Evolutionary conservation across 2,113 vertebrate genomes (phyloP).

Genomic region (Nibea coibor): DNA sequence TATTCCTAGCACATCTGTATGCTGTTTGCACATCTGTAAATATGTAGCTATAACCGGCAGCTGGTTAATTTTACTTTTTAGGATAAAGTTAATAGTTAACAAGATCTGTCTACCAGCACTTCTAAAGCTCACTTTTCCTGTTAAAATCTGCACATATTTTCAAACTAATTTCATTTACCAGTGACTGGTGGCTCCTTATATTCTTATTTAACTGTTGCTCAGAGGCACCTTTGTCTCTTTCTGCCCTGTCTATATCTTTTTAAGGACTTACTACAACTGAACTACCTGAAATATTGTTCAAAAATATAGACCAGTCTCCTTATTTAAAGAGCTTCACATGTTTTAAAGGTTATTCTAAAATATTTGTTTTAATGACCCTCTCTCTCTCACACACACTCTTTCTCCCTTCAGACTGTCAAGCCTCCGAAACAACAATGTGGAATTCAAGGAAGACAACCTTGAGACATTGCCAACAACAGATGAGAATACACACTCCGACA

Average conservation of each 20-base stretch:
- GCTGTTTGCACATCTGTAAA: too few relatives aligned
- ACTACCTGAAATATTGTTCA: too few relatives aligned
- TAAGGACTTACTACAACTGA: too few relatives aligned
- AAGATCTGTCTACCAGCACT: background rate
- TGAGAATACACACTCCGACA: constrained; percentile 18
- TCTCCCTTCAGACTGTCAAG: constrained; percentile 61
- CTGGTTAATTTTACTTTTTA: background rate
- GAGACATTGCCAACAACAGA: constrained; percentile 23
- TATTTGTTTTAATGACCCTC: constrained; percentile 15
- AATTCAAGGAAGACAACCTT: constrained; percentile 45
- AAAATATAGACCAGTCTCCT: too few relatives aligned
- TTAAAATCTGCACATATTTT: too few relatives aligned
- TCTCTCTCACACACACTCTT: constrained; percentile 3
- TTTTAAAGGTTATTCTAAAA: background rate
- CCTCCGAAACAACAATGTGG: constrained; percentile 60
- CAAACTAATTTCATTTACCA: too few relatives aligned
- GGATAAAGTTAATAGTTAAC: background rate
- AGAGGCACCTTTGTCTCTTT: too few relatives aligned
- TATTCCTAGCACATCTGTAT: background rate
- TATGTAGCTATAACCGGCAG: too few relatives aligned
- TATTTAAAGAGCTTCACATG: background rate
- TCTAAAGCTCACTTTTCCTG: background rate
- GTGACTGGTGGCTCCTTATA: too few relatives aligned
- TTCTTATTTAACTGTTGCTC: too few relatives aligned
- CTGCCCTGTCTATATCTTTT: too few relatives aligned